Evolutionary conservation across 1,140 invertebrate species (phyloP).

Genomic region (Centruroides vittatus): DNA sequence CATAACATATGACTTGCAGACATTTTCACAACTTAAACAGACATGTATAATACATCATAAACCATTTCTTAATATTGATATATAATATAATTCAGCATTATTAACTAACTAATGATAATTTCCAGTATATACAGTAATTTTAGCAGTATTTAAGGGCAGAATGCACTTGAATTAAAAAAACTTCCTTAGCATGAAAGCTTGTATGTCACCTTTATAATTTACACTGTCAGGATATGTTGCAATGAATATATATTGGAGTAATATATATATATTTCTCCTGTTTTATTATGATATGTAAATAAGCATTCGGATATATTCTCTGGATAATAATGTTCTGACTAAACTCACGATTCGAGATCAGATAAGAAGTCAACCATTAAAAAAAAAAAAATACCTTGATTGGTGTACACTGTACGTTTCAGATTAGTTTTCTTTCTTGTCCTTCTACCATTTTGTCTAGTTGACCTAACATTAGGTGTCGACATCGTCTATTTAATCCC

Average conservation of each 20-base stretch:
- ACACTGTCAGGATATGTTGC: too few species aligned
- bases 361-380: neutral
- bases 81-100: too few species aligned
- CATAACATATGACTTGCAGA: too few species aligned
- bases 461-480: conserved; percentile 9
- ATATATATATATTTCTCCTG: neutral
- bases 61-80: too few species aligned
- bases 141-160: too few species aligned
- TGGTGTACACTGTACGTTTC: conserved; percentile 12
- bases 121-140: too few species aligned
- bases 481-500: conserved; percentile 2
- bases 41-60: too few species aligned
- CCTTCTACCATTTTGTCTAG: conserved; percentile 15
- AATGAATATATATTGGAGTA: neutral
- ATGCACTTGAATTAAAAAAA: too few species aligned
- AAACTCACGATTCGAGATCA: neutral
- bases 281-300: neutral
- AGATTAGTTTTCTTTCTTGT: conserved; percentile 14
- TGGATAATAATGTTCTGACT: neutral
- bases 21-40: too few species aligned
- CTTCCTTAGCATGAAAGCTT: too few species aligned
- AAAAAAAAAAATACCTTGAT: conserved; percentile 13
- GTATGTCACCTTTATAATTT: too few species aligned
- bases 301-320: neutral
- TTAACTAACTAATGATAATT: too few species aligned